Evolutionary conservation across 2,113 vertebrate species (phyloP), one percentile per base, ranked within the genome.

Genomic region (Petromus typicus): DNA sequence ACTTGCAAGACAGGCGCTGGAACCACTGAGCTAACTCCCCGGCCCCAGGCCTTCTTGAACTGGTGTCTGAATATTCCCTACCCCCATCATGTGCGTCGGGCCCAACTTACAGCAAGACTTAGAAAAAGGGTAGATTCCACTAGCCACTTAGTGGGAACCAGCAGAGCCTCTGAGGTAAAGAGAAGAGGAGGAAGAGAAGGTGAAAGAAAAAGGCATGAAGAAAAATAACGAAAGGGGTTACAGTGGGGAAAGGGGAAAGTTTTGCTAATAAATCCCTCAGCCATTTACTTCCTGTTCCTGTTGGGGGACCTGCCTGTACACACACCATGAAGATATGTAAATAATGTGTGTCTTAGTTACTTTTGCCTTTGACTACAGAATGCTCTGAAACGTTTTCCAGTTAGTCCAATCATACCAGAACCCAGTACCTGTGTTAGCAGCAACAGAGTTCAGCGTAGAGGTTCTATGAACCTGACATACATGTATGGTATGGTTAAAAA

Each of bases 351-450:
- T 25, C 64, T 85, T 79, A 64, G 34, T 76, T 93, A 27, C 20
- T 57, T 96, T 89, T 43, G 18, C 30, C 81, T 90, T 91, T 63
- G 40, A 27, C n/a, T 92, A 82, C 25, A 80, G 69, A 90, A 45
- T 2, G 5, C 13, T 86, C 22, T 81, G 73, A 81, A 83, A 89
- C 13, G 51, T 89, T 93, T 95, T 64, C 43, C 48, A 86, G 73
- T 73, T 75, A 91, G 56, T 67, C 79, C 14, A 23, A 67, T 5
- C 6, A 32, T 89, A 0, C 11, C 43, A 30, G 22, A 96, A 85
- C 56, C 78, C 51, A 71, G 30, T 56, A 11, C 17, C 0, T 71
- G 5, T 3, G 34, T 86, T 80, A 48, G 0, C 2, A 45, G 69
- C 80, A 80, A 32, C 25, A 45, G n/a, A 66, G 76, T 81, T 76